Percentiles rank a stretch among this genome's conserved stretches.
phyloP scores from a whole-genome alignment of 2,113 vertebrate species.

The Nyctibius bracteatus region DNA sequence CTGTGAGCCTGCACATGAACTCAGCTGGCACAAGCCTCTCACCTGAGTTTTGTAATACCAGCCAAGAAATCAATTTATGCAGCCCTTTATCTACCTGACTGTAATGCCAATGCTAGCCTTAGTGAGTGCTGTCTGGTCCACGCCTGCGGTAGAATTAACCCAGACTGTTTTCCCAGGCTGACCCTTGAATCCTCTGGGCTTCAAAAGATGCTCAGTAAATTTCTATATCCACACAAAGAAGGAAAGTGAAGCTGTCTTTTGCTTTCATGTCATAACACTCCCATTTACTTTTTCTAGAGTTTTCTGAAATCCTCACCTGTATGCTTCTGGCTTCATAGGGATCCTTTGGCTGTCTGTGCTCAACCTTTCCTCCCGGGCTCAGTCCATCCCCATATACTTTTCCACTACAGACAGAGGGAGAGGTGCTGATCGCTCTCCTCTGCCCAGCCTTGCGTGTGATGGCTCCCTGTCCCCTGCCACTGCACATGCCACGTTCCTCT shows the following conservation, averaged over 20 bases:
- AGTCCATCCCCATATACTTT: background rate
- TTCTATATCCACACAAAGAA: background rate
- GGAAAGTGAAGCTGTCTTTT: background rate
- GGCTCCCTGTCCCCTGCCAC: background rate
- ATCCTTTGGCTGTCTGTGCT: background rate
- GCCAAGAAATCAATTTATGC: background rate
- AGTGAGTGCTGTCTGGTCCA: background rate
- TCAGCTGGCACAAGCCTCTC: background rate
- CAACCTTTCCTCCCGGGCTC: background rate
- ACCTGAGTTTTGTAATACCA: background rate
- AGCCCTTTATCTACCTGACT: background rate
- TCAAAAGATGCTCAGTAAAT: background rate
- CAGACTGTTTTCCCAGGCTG: background rate
- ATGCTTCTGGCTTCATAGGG: background rate
- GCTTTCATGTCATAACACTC: background rate
- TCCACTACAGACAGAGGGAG: background rate
- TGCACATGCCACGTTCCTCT: rapidly evolving
- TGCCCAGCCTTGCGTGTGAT: background rate
- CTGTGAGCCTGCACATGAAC: background rate
- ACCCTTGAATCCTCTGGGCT: background rate
- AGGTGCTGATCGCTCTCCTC: background rate
- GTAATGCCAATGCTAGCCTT: background rate
- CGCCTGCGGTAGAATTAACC: background rate
- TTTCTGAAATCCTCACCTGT: background rate
- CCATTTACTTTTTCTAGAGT: background rate